Percentiles rank a stretch among this genome's conserved stretches.
These are phyloP conservation scores for Elymnias hypermnestra DNA, from an alignment of 1,140 invertebrate species.

Conservation along the genomic window DNA sequence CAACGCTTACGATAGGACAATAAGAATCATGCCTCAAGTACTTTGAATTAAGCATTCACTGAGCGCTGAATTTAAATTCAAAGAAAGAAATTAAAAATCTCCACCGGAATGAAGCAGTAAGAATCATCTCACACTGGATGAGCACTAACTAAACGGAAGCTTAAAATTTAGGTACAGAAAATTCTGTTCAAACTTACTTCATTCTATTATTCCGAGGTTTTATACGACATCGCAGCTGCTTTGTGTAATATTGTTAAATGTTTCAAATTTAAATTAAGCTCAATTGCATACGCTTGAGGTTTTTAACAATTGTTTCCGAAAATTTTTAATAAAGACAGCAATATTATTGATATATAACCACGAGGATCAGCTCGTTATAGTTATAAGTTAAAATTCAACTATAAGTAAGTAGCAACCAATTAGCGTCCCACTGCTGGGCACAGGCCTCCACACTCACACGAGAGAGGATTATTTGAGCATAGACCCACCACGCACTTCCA, in stretches of 20 bases:
- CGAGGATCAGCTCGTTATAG: too few relatives aligned
- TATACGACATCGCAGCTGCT: slow-evolving; percentile 7
- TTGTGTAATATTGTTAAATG: slow-evolving; percentile 10
- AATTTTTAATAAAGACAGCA: too few relatives aligned
- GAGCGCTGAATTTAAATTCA: slow-evolving; percentile 52
- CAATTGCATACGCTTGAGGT: too few relatives aligned
- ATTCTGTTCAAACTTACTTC: slow-evolving; percentile 28
- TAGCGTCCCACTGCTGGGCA: too few relatives aligned
- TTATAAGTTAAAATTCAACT: too few relatives aligned
- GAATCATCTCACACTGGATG: slow-evolving; percentile 36
- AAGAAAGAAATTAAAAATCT: slow-evolving; percentile 60
- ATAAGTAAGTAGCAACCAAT: too few relatives aligned
- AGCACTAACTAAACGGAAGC: slow-evolving; percentile 30
- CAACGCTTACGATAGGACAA: slow-evolving; percentile 5
- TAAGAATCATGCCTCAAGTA: slow-evolving; percentile 35
- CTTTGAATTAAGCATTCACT: slow-evolving; percentile 46
- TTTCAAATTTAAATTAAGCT: too few relatives aligned
- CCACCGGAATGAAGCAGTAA: slow-evolving; percentile 35
- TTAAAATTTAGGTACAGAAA: slow-evolving; percentile 32
- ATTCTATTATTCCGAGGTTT: slow-evolving; percentile 32
- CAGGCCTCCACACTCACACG: too few relatives aligned
- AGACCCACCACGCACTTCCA: too few relatives aligned
- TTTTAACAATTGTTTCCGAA: too few relatives aligned
- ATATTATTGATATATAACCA: too few relatives aligned
- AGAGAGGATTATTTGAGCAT: too few relatives aligned